Evolutionary conservation across 2,888 invertebrate species (phyloP).

Genomic region (Mimumesa dahlbomi): DNA sequence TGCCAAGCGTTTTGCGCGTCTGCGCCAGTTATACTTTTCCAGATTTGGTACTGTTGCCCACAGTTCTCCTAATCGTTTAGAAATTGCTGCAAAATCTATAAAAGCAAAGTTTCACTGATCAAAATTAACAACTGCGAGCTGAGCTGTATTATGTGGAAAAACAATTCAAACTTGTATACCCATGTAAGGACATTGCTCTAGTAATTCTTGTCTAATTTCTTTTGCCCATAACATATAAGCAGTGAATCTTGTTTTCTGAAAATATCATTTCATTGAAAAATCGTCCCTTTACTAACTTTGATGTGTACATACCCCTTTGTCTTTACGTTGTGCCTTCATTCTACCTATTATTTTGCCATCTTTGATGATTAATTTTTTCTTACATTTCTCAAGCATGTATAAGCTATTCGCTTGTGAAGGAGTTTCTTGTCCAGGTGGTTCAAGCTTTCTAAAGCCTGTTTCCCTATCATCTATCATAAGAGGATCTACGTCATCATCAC

Average conservation of each 20-base stretch:
- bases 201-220: slow-evolving; percentile 88
- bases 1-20: slow-evolving; percentile 88
- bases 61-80: slow-evolving; percentile 92
- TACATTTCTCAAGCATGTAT: slow-evolving; percentile 90
- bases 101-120: slow-evolving; percentile 56
- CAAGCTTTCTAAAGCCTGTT: slow-evolving; percentile 81
- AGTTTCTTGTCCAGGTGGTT: slow-evolving; percentile 80
- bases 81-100: slow-evolving; percentile 89
- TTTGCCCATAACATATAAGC: slow-evolving; percentile 96
- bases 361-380: slow-evolving; percentile 87
- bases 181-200: slow-evolving; percentile 88
- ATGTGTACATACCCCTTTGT: slow-evolving; percentile 84
- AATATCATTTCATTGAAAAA: slow-evolving; percentile 45
- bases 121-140: slow-evolving; percentile 30
- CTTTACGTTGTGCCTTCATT: slow-evolving; percentile 89
- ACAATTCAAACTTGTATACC: slow-evolving; percentile 79
- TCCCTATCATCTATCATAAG: slow-evolving; percentile 79
- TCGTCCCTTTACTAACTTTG: slow-evolving; percentile 30
- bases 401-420: slow-evolving; percentile 83
- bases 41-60: slow-evolving; percentile 90
- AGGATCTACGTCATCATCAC: slow-evolving; percentile 78
- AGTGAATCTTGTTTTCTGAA: slow-evolving; percentile 88
- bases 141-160: background rate
- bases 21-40: slow-evolving; percentile 89
- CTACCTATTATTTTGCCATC: slow-evolving; percentile 86